These are phyloP conservation scores for Scaptodrosophila latifasciaeformis DNA, from an alignment of 2,888 invertebrate genomes.

Conservation along the genomic window DNA sequence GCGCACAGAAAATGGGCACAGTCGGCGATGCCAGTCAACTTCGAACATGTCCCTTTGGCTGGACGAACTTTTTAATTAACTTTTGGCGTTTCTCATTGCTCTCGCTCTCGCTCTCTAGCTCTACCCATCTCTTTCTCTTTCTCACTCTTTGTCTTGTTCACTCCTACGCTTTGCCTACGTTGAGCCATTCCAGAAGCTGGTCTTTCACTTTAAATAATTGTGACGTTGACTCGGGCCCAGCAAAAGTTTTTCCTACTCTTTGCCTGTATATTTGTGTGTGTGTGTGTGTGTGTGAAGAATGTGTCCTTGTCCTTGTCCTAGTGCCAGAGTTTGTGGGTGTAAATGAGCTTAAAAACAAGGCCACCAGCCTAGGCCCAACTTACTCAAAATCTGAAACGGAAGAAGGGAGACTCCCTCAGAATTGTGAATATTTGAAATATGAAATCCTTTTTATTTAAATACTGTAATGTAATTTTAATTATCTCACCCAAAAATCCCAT, in stretches of 20 bases:
- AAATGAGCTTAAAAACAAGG: slow-evolving; percentile 33
- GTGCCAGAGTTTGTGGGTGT: slow-evolving; percentile 42
- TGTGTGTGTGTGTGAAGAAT: neutral
- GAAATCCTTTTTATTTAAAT: too few relatives aligned
- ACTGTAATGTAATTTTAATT: too few relatives aligned
- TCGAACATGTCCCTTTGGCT: slow-evolving; percentile 27
- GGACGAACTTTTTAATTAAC: slow-evolving; percentile 61
- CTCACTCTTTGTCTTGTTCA: too few relatives aligned
- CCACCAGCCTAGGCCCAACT: neutral
- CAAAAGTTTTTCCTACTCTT: slow-evolving; percentile 39
- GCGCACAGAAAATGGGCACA: slow-evolving; percentile 44
- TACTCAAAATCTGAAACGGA: slow-evolving; percentile 3
- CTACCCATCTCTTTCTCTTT: too few relatives aligned
- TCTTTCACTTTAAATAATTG: slow-evolving; percentile 32
- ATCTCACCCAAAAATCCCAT: neutral
- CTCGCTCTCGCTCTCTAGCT: slow-evolving; percentile 10
- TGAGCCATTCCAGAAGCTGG: slow-evolving; percentile 2
- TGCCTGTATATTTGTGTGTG: too few relatives aligned
- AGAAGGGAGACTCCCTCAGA: too few relatives aligned
- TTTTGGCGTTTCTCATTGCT: slow-evolving; percentile 32
- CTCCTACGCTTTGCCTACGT: too few relatives aligned
- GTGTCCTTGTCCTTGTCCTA: slow-evolving; percentile 49
- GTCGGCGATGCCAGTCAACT: slow-evolving; percentile 63
- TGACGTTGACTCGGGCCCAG: slow-evolving; percentile 29
- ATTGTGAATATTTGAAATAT: too few relatives aligned